Evolutionary conservation across 2,888 invertebrate species (phyloP).

Genomic region (Pachliopta kotzebuea): DNA sequence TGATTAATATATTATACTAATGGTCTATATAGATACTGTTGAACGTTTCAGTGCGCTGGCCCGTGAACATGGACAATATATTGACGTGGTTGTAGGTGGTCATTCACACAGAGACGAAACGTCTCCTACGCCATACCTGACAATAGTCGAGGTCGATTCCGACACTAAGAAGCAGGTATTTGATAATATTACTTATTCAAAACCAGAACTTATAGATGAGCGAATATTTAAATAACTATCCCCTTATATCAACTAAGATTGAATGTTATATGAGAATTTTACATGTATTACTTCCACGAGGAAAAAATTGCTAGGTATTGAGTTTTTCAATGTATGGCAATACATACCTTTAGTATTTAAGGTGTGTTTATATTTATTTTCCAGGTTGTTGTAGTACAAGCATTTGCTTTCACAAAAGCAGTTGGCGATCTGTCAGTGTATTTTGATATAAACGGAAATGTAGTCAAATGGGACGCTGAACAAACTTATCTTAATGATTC

Average conservation of each 20-base stretch:
- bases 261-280: not conserved
- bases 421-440: constrained; percentile 87
- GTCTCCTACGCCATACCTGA: constrained; percentile 81
- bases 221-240: not conserved
- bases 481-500: constrained; percentile 83
- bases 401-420: constrained; percentile 86
- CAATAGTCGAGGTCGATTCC: constrained; percentile 59
- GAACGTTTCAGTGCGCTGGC: constrained; percentile 78
- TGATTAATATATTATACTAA: constrained; percentile 21
- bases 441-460: constrained; percentile 85
- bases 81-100: constrained; percentile 91
- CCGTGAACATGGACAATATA: constrained; percentile 79
- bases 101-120: constrained; percentile 85
- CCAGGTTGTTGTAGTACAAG: constrained; percentile 85
- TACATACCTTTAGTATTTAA: not conserved
- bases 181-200: not conserved
- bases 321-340: no score
- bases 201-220: not conserved
- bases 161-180: constrained; percentile 52
- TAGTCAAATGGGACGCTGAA: constrained; percentile 84
- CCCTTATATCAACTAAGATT: not conserved
- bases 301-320: no score
- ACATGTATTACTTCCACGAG: not conserved
- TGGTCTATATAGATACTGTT: constrained; percentile 11
- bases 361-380: constrained; percentile 31